Evolutionary conservation across 2,113 vertebrate species (phyloP).

Genomic region (Platichthys stellatus): DNA sequence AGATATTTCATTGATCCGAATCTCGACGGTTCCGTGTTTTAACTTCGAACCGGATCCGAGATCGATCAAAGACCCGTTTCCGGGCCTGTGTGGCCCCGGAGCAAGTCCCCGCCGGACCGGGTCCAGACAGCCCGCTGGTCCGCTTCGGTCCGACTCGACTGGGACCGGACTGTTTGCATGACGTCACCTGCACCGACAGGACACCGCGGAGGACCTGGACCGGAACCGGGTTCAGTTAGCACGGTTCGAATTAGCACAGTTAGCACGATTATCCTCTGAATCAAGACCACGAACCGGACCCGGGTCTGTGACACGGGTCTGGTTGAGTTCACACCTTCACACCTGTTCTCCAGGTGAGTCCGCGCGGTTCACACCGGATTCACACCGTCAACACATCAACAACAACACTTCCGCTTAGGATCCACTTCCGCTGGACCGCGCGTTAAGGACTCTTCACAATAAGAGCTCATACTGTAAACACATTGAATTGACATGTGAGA

Average conservation of each 20-base stretch:
- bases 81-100: background rate
- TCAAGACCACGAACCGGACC: background rate
- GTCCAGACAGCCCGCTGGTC: background rate
- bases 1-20: fast-evolving
- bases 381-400: background rate
- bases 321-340: background rate
- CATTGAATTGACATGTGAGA: background rate
- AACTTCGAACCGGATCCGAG: background rate
- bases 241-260: background rate
- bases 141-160: background rate
- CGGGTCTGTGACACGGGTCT: background rate
- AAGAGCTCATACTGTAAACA: slow-evolving; percentile 7
- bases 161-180: background rate
- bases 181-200: background rate
- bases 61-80: background rate
- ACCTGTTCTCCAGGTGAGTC: slow-evolving; percentile 17
- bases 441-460: slow-evolving; percentile 3
- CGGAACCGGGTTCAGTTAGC: background rate
- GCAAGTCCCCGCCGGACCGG: slow-evolving; percentile 17
- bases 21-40: background rate
- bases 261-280: background rate
- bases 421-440: slow-evolving; percentile 2
- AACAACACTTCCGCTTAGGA: background rate
- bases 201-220: background rate
- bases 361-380: too few relatives aligned